Percentiles rank a stretch among this genome's conserved stretches.
Conservation (phyloP, 2,888 invertebrate species). For the Anagyrus pseudococci region DNA sequence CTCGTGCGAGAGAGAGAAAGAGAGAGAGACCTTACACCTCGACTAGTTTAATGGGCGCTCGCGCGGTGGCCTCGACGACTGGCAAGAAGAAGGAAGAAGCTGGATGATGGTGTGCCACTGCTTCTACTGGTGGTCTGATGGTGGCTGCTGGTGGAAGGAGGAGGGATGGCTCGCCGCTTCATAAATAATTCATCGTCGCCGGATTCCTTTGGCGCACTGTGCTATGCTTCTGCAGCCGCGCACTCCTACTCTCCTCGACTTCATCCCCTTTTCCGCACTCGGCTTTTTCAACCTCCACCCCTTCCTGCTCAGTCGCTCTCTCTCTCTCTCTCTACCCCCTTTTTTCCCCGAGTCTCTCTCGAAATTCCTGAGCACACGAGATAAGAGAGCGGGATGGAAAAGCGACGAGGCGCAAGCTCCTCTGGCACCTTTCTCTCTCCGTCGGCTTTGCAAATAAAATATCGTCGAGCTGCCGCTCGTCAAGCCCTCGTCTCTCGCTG, state of each 20-base stretch:
- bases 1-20: background rate
- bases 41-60: conserved; percentile 43
- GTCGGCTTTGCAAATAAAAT: conserved; percentile 53
- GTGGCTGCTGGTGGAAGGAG: too few species aligned
- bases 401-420: conserved; percentile 36
- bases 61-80: too few species aligned
- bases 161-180: conserved; percentile 35
- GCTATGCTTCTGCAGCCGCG: too few species aligned
- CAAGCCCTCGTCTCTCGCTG: conserved; percentile 27
- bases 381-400: conserved; percentile 44
- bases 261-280: background rate
- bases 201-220: background rate
- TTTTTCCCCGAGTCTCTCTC: conserved; percentile 10
- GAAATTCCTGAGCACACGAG: conserved; percentile 53
- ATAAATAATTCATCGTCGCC: conserved; percentile 50
- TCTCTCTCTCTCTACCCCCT: background rate
- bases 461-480: conserved; percentile 42
- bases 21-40: conserved; percentile 36
- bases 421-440: too few species aligned
- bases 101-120: too few species aligned
- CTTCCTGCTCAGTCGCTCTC: background rate
- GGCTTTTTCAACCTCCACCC: conserved; percentile 11
- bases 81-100: too few species aligned
- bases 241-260: background rate
- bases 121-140: too few species aligned